Evolutionary conservation across 2,113 vertebrate species (phyloP).

Genomic region (Poecile atricapillus): DNA sequence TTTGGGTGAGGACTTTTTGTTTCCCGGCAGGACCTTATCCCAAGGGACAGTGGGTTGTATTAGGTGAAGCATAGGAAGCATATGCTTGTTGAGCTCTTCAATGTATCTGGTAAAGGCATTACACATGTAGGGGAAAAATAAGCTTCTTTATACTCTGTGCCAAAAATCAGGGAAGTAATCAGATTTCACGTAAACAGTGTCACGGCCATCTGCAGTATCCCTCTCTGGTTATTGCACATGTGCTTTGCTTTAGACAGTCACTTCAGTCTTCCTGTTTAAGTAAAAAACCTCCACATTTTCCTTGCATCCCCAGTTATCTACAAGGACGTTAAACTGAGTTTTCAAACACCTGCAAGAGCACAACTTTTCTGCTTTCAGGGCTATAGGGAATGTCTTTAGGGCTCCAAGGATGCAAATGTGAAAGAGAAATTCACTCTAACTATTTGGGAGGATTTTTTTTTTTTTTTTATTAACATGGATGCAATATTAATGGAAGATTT

Average conservation of each 20-base stretch:
- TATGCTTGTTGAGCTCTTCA: conserved; percentile 55
- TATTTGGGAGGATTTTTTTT: neutral
- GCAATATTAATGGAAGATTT: neutral
- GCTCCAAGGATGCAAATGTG: accelerated
- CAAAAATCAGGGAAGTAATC: conserved; percentile 61
- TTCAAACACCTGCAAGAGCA: neutral
- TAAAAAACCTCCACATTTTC: neutral
- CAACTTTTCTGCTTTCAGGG: neutral
- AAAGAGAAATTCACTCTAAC: neutral
- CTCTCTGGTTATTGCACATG: conserved; percentile 30
- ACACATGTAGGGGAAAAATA: conserved; percentile 51
- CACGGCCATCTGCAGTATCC: conserved; percentile 59
- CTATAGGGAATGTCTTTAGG: neutral
- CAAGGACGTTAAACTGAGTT: neutral
- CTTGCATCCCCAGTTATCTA: neutral
- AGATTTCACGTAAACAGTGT: conserved; percentile 60
- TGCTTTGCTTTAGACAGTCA: neutral
- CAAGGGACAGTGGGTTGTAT: conserved; percentile 30
- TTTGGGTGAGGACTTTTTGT: neutral
- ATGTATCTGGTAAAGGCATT: conserved; percentile 63
- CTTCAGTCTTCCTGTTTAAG: neutral
- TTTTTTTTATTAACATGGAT: neutral
- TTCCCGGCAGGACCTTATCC: conserved; percentile 33
- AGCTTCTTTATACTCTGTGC: conserved; percentile 25
- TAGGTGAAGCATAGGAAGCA: conserved; percentile 59